These are phyloP conservation scores for Drosophila nannoptera DNA, from an alignment of 1,140 invertebrate species.

Conservation along the genomic window DNA sequence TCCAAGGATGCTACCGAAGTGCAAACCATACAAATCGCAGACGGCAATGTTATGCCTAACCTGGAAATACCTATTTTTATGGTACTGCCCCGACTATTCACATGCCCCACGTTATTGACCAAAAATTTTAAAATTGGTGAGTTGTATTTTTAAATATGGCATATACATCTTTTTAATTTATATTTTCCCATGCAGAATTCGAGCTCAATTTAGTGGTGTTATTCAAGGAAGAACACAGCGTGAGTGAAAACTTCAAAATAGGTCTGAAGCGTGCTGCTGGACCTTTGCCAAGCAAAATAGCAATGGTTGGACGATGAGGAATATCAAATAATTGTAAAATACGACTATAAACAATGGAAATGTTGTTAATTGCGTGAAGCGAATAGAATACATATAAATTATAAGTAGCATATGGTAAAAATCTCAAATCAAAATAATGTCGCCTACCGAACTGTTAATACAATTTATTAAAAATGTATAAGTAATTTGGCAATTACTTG, in stretches of 20 bases:
- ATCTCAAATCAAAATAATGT: not conserved
- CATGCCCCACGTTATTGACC: constrained; percentile 94
- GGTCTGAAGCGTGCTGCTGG: constrained; percentile 58
- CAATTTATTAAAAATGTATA: too few relatives aligned
- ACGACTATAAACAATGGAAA: not conserved
- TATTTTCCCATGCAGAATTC: constrained; percentile 87
- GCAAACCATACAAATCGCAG: constrained; percentile 98
- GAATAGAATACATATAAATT: not conserved
- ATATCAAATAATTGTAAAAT: not conserved
- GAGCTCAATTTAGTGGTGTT: constrained; percentile 96
- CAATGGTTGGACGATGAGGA: constrained; percentile 46
- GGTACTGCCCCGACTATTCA: constrained; percentile 96
- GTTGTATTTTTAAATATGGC: not conserved
- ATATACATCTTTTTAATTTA: not conserved
- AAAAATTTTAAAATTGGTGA: constrained; percentile 97
- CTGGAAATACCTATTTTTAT: constrained; percentile 95
- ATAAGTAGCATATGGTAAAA: constrained; percentile 2
- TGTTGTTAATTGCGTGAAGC: not conserved
- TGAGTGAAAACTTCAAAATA: constrained; percentile 95
- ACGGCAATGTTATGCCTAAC: constrained; percentile 91
- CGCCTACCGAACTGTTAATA: too few relatives aligned
- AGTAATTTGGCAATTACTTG: too few relatives aligned
- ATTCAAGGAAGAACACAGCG: constrained; percentile 94
- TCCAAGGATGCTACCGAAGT: constrained; percentile 98
- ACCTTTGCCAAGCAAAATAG: constrained; percentile 46